Evolutionary conservation across 92 coral and sea anemone genomes (phyloP).

Genomic region (Nematostella vectensis): DNA sequence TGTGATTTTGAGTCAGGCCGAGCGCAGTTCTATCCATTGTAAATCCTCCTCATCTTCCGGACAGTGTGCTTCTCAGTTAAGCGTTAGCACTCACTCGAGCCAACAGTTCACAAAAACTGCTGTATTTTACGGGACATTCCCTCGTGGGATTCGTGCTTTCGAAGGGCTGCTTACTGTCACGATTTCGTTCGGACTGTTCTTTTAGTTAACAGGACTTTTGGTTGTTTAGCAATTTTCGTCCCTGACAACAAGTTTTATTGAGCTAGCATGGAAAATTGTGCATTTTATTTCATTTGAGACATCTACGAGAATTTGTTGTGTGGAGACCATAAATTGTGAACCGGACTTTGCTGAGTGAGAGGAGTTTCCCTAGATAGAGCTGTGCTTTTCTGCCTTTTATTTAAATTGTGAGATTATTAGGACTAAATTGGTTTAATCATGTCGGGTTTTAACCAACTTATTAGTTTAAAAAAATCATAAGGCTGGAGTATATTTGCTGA

Average conservation of each 20-base stretch:
- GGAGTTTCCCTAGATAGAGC: background rate
- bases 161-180: too few relatives aligned
- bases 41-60: conserved; percentile 79
- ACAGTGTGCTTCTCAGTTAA: conserved; percentile 26
- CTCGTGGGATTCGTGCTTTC: too few relatives aligned
- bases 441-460: conserved; percentile 31
- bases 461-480: too few relatives aligned
- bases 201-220: conserved; percentile 48
- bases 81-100: conserved; percentile 30
- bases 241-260: conserved; percentile 32
- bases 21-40: conserved; percentile 17
- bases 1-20: conserved; percentile 17
- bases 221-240: conserved; percentile 48
- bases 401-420: background rate
- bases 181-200: too few relatives aligned
- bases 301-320: too few relatives aligned
- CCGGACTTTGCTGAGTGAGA: too few relatives aligned
- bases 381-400: background rate
- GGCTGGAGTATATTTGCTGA: too few relatives aligned
- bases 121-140: conserved; percentile 35
- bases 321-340: too few relatives aligned
- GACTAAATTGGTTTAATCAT: conserved; percentile 17
- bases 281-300: background rate
- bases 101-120: conserved; percentile 29
- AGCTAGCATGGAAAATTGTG: conserved; percentile 27